Evolutionary conservation across 2,797 vertebrate genomes (phyloP).

Genomic region (Kryptolebias ocellatus): DNA sequence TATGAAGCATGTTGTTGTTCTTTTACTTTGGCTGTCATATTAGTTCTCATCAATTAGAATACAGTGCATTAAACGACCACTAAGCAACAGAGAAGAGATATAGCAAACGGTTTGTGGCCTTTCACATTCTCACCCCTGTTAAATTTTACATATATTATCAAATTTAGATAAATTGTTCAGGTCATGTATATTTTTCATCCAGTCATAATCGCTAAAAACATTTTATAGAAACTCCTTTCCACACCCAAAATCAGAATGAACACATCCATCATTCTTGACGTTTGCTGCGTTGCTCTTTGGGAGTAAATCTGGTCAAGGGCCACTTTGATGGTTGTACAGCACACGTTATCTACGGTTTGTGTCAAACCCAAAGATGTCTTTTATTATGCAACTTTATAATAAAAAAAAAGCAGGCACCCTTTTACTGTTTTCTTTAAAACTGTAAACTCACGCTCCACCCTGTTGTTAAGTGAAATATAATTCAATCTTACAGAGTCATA

Average conservation of each 20-base stretch:
- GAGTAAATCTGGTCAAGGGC: constrained; percentile 2
- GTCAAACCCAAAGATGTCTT: no score
- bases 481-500: constrained; percentile 2
- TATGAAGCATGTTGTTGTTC: no score
- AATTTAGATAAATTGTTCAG: no score
- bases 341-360: neutral
- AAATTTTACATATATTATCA: no score
- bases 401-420: neutral
- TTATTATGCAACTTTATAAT: neutral
- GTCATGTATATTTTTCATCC: no score
- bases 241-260: constrained; percentile 15
- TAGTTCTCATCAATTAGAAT: no score
- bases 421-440: constrained; percentile 17
- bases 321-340: neutral
- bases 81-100: no score
- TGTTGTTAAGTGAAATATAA: neutral
- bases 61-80: no score
- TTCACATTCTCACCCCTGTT: no score
- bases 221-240: neutral
- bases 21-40: no score
- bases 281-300: neutral
- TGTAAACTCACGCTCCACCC: neutral
- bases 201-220: no score
- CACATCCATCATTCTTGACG: constrained; percentile 6
- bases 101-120: no score